Base-by-base conservation (phyloP, 1,140 invertebrate species). In the Achroia grisella region DNA sequence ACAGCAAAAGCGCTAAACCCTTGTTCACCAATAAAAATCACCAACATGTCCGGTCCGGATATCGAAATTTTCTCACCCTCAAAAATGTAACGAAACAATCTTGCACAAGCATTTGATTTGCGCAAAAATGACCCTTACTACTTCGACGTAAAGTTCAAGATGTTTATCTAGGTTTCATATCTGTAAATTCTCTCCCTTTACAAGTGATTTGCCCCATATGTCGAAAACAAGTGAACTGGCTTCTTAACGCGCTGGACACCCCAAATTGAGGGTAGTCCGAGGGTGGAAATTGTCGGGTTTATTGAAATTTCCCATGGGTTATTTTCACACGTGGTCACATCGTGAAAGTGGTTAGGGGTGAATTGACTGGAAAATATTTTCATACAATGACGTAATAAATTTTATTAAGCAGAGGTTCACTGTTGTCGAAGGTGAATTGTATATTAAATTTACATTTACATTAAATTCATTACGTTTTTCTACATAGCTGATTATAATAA, bases 21-120 rank as follows among this genome's bases (percentile, higher is more conserved):
- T 62, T 73, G 65, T 75, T 59, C 14, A 49, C 65, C 62, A 77
- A 82, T 79, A 79, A 82, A 80, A 79, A 78, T 80, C 68, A 71
- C 69, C 63, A 48, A 62, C 54, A n/a, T n/a, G 71, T 78, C 78
- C 73, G 66, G 69, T 62, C 48, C 70, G 78, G 78, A 77, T 71
- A 76, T 77, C 62, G 67, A 58, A 75, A 77, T 72, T 76, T 76
- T 73, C 65, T 52, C 61, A 63, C 60, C 68, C 69, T 60, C 61
- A 58, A 70, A 71, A 72, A 73, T 70, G 64, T 64, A 41, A 46
- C 35, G 41, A 45, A 11, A 51, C 58, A 31, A 58, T 47, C 43
- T 39, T 34, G 41, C 37, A 32, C 33, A 10, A 39, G 6, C 4
- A 15, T 0, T 8, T 6, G 4, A 47, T 35, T 15, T 34, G 42